Evolutionary conservation across 92 coral and sea anemone species (phyloP), one percentile per base, ranked within the genome.

Genomic region (Epizoanthus ramosus): DNA sequence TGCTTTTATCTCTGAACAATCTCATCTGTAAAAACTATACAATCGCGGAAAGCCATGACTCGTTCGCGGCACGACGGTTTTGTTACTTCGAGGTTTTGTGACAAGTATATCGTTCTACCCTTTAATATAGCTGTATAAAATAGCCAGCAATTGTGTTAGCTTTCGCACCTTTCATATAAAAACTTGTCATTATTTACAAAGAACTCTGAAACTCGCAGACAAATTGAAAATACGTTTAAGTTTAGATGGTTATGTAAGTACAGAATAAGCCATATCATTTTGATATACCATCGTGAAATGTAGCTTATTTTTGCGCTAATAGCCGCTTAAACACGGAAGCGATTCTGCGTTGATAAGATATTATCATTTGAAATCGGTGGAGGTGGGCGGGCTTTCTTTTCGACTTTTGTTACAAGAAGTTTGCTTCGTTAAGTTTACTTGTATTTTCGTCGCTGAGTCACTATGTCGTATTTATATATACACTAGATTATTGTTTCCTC

Each of bases 351-450:
- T 77, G 59, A 77, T 59, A 75, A 57, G 68, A 75, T 60, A 60
- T 54, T 61, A 76, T 59, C 81, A 76, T 23, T 76, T 56, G 50
- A 61, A 63, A 43, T 41, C 82, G 82, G 59, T 77, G 31, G 70
- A 66, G 57, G 82, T 77, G 71, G 82, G 82, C 82, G 82, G 82
- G 82, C 24, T n/a, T 65, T 77, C 12, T 39, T 56, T 76, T 76
- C 81, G 56, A 14, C 17, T 41, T 77, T 43, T 77, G 70, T 35
- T 66, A 77, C 71, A 76, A 60, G 17, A 41, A 39, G 23, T 61
- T 39, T 59, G 57, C 19, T 45, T 75, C 56, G 81, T 75, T 75
- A 59, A 75, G 52, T 75, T 75, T 52, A 21, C 41, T 53, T 53
- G 19, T 58, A 16, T 59, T 75, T 76, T 58, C 12, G 54, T 56